Evolutionary conservation across 2,113 vertebrate genomes (phyloP), one percentile per base, ranked within the genome.

Genomic region (Lophius piscatorius): DNA sequence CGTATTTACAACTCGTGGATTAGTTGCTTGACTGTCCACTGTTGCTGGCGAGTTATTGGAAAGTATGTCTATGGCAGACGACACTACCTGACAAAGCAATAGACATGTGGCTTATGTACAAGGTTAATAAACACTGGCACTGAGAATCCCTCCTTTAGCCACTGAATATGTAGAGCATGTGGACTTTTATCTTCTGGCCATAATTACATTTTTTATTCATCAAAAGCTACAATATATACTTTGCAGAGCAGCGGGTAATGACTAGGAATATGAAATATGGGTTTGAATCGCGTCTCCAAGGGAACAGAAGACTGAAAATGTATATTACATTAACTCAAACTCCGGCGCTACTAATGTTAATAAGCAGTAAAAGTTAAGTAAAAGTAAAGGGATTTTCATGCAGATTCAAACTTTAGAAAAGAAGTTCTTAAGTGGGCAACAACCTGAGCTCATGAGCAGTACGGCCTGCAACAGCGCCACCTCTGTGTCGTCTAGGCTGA

Each of bases 371-470:
- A n/a, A 5, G 46, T 12, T n/a, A n/a, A n/a, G 6, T 2, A 11
- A 20, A 24, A 4, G 4, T 6, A 16, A 23, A 1, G 18, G n/a
- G n/a, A n/a, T n/a, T n/a, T n/a, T 2, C 9, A 6, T 1, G 26
- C 24, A 60, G 18, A 5, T 16, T 14, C 2, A 22, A 20, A 17
- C 3, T 16, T 35, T 0, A 9, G 1, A 17, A 16, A 44, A 44
- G 13, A 31, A 20, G 49, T 35, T 38, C 8, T n/a, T 0, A 14
- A 24, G 7, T 20, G 14, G 29, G 10, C 26, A 52, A 47, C 50
- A 83, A 94, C 93, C 95, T 92, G 95, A 96, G 87, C 95, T 96
- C 94, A 97, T 95, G 77, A 97, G 93, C 87, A 97, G 92, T 85
- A 97, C 95, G 4, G 94, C 94, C 90, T 97, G 95, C 80, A 97